Evolutionary conservation across 2,888 invertebrate species (phyloP), one percentile per base, ranked within the genome.

Genomic region (Molanna angustata): DNA sequence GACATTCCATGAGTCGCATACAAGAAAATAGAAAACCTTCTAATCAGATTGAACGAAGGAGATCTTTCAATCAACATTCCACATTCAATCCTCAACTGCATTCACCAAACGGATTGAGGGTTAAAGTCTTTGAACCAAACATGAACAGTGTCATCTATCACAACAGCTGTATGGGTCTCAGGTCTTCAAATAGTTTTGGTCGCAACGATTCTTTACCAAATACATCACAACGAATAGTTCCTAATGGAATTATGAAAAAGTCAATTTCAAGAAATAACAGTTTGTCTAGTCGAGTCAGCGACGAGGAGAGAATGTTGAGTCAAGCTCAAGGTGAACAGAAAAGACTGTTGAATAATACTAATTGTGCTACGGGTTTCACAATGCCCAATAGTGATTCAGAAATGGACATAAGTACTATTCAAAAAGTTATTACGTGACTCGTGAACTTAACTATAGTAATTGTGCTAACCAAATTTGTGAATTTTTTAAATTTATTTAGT

Each of bases 291-390:
- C 52, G 44, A 17, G 35, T 44, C 3, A 58, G 58, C 39, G 53
- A 58, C 14, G 56, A 58, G 18, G 53, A 45, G n/a, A 55, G 49
- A 41, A 22, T 56, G 19, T 33, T 50, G 2, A 52, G 20, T n/a
- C 44, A 20, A 13, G 37, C 32, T 18, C 37, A 22, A 16, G 39
- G 45, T 37, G 54, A 56, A 44, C 44, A 41, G n/a, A 59, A 49
- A 41, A 54, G 52, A 49, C 52, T 59, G 18, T 49, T 59, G 39
- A 56, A 52, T 37, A 21, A 41, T 41, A 37, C 16, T 37, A 37
- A n/a, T n/a, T n/a, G n/a, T n/a, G n/a, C n/a, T n/a, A n/a, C n/a
- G n/a, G n/a, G n/a, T n/a, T n/a, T n/a, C n/a, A n/a, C n/a, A n/a
- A n/a, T n/a, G n/a, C n/a, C n/a, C n/a, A n/a, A n/a, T n/a, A n/a